Conservation (phyloP, 2,888 invertebrate species). For the Epicampocera succincta region DNA sequence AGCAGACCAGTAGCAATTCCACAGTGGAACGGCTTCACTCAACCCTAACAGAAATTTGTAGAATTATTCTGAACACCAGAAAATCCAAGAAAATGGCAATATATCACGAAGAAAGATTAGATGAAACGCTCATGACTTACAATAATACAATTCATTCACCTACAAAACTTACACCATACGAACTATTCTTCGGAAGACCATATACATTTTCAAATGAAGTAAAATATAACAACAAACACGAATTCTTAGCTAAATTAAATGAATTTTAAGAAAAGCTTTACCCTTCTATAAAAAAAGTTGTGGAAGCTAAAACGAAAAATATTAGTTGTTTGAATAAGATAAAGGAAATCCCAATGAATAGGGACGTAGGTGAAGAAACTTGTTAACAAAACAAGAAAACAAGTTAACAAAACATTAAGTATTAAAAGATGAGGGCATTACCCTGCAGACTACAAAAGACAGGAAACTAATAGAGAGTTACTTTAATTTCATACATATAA, state of each 20-base stretch:
- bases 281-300: conserved; percentile 4
- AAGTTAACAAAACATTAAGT: neutral
- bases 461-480: no score
- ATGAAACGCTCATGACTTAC: conserved; percentile 8
- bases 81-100: no score
- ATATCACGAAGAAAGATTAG: conserved; percentile 29
- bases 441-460: conserved; percentile 5
- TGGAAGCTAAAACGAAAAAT: neutral
- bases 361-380: neutral
- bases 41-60: conserved; percentile 29
- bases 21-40: conserved; percentile 36
- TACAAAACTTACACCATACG: no score
- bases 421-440: neutral
- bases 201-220: no score
- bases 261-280: conserved; percentile 3
- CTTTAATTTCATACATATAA: no score
- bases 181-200: no score
- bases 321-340: neutral
- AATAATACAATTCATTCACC: conserved; percentile 34
- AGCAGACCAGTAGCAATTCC: conserved; percentile 46
- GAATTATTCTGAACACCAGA: no score
- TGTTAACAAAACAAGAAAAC: neutral
- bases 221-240: neutral
- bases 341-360: conserved; percentile 11
- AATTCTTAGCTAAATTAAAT: neutral